Evolutionary conservation across 2,113 vertebrate species (phyloP), one percentile per base, ranked within the genome.

Genomic region (Phyllostomus hastatus): DNA sequence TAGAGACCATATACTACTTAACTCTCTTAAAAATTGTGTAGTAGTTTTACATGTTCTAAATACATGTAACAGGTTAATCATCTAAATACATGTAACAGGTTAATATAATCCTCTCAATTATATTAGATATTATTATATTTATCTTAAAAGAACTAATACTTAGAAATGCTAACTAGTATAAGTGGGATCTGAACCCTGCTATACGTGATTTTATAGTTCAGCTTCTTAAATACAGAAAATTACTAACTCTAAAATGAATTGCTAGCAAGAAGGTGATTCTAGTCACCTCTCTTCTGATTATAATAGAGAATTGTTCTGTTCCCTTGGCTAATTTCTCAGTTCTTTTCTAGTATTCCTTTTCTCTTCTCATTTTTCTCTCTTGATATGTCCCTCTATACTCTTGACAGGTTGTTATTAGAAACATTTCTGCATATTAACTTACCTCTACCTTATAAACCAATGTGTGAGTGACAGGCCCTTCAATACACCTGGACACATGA

Each of bases 381-480:
- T 81, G 88, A 66, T 59, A 82, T 81, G 50, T 84, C 95, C 87
- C 93, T 54, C 5, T 90, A 79, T 67, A 96, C 67, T 94, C 94
- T 93, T 97, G 93, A 92, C 92, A 98, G 84, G 86, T 93, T 97
- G 57, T 97, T 97, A 94, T 93, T 95, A 95, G 88, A 97, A 97
- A 94, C 33, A 97, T 76, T 91, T 96, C 88, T 97, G 95, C 67
- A 76, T 85, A 95, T 97, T 98, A 98, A 97, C 54, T 98, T 96
- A 95, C 95, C 26, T 28, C 7, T 91, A 61, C 38, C 92, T 95
- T 95, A 78, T 94, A 97, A 98, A 91, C 75, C n/a, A 5, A 0
- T 0, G 0, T 11, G 20, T 96, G 97, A 97, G 70, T 97, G 97
- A 85, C 94, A 97, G 91, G 24, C 80, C 90, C 96, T 95, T 97